phyloP scores from a whole-genome alignment of 1,140 invertebrate species.

The Phenacoccus solenopsis region DNA sequence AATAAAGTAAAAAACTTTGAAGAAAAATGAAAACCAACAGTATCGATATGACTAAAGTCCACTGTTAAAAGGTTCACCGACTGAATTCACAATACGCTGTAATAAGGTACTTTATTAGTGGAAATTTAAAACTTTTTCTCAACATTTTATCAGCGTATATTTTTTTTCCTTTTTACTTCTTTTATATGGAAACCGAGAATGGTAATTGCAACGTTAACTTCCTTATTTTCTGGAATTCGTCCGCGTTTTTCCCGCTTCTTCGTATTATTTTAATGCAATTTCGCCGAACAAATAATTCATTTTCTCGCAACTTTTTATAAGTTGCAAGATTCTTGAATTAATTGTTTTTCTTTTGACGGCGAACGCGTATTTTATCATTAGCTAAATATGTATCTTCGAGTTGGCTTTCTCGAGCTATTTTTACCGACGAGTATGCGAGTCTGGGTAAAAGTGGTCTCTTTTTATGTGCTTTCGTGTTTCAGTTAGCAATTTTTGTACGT shows the following conservation, averaged over 20 bases:
- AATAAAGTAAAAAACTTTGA: conserved; percentile 3
- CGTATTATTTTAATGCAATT: background rate
- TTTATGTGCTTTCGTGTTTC: too few relatives aligned
- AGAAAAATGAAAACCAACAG: background rate
- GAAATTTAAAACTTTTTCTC: background rate
- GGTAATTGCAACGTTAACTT: background rate
- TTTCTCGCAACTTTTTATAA: background rate
- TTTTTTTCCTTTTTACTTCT: too few relatives aligned
- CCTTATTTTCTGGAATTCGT: background rate
- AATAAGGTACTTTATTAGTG: conserved; percentile 3
- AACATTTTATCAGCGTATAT: background rate
- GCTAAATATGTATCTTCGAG: background rate
- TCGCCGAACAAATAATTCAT: background rate
- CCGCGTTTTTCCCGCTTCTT: background rate
- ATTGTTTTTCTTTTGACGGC: conserved; percentile 1
- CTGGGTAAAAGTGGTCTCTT: too few relatives aligned
- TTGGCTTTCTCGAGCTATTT: too few relatives aligned
- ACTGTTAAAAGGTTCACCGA: conserved; percentile 1
- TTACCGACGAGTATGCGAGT: too few relatives aligned
- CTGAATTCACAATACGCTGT: background rate
- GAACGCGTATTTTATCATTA: background rate
- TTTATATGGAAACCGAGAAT: conserved; percentile 2
- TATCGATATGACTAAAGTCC: conserved; percentile 1
- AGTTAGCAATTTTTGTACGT: too few relatives aligned
- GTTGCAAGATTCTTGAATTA: background rate